These are phyloP conservation scores for Redunca redunca DNA, from an alignment of 2,113 vertebrate genomes.

Conservation along the genomic window DNA sequence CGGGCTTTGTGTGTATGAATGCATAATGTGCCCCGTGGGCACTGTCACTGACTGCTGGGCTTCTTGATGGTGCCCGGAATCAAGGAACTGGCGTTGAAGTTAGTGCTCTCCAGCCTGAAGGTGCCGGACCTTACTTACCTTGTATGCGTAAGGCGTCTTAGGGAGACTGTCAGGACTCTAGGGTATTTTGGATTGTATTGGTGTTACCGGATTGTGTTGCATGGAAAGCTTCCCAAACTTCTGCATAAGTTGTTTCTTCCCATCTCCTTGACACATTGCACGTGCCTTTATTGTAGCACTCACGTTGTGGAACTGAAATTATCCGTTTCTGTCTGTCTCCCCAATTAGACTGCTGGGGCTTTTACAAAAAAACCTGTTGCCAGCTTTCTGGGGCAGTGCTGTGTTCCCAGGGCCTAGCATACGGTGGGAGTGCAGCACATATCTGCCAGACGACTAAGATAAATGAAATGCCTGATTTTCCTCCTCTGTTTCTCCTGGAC, in stretches of 20 bases:
- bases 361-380: neutral
- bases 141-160: neutral
- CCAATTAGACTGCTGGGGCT: neutral
- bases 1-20: neutral
- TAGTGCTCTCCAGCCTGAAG: neutral
- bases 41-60: neutral
- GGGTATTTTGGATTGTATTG: neutral
- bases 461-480: neutral
- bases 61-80: constrained; percentile 36
- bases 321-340: neutral
- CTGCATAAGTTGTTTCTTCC: neutral
- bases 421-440: neutral
- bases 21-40: neutral
- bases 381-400: neutral
- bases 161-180: neutral
- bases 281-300: neutral
- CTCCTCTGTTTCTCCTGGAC: neutral
- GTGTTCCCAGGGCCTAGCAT: neutral
- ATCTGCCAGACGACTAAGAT: neutral
- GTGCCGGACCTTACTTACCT: neutral
- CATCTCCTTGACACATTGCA: neutral
- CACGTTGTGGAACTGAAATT: neutral
- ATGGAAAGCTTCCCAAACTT: neutral
- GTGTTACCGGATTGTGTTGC: neutral
- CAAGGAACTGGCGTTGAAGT: neutral